Base-by-base conservation (phyloP, 2,797 vertebrate genomes). In the Rhabdomys pumilio region DNA sequence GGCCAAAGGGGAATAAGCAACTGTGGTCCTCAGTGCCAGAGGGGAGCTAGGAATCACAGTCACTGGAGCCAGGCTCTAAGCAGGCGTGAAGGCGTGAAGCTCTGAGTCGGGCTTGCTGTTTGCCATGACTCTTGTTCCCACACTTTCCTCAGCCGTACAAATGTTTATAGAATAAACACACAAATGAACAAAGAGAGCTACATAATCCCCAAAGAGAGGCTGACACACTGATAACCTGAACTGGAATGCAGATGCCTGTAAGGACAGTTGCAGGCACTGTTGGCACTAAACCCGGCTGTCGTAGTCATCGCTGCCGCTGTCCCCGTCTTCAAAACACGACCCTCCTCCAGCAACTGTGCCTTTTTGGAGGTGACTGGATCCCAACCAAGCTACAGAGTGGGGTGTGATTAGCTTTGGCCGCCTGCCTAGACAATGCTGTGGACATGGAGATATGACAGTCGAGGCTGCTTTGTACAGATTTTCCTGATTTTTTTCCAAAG, bases 301-400 rank as follows among this genome's bases (percentile, higher is more conserved):
- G 3, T 3, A 57, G 14, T 73, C 67, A 87, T 41, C 14, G 3
- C n/a, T n/a, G 83, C 53, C 13, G 0, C 50, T 87, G 85, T 5
- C 22, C 24, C 67, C 1, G 3, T 14, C 67, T 55, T 72, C 84
- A 72, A 41, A 72, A 53, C 72, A 72, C 6, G 65, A 69, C 65
- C 10, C 19, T 86, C 65, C 65, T 86, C 82, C 65, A 17, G 47
- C 34, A 69, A 38, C 65, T 69, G 65, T 26, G 9, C 19, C 67
- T n/a, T 87, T 87, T 20, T 31, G 67, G 85, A 73, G 85, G 67
- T 87, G 67, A 55, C 7, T 87, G 82, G 61, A 84, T 47, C 61
- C 41, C 82, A 65, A 2, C 29, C 5, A 12, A 87, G 85, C 50
- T 73, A n/a, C 47, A 53, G 63, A 69, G 85, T 19, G 9, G 67